Evolutionary conservation across 2,888 invertebrate genomes (phyloP).

Genomic region (Aspidiotus rigidus): DNA sequence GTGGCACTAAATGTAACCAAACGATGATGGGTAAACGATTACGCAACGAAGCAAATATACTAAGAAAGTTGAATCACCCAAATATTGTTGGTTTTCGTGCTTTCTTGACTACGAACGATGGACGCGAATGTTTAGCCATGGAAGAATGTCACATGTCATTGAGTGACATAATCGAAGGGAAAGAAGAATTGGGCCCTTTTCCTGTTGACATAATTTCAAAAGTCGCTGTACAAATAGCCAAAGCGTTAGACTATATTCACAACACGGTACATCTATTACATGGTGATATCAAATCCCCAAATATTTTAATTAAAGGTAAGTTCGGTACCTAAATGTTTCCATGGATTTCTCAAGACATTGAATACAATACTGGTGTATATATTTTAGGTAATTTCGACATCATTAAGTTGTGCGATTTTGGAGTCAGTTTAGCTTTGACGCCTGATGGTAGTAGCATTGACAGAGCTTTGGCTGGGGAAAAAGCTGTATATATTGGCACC

Average conservation of each 20-base stretch:
- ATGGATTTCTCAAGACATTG: neutral
- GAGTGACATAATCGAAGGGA: slow-evolving; percentile 63
- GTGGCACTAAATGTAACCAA: slow-evolving; percentile 43
- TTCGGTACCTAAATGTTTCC: neutral
- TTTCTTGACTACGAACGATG: slow-evolving; percentile 48
- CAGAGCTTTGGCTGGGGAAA: slow-evolving; percentile 44
- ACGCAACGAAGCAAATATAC: slow-evolving; percentile 60
- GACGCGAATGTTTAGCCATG: slow-evolving; percentile 61
- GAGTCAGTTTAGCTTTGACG: slow-evolving; percentile 63
- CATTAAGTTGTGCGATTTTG: slow-evolving; percentile 77
- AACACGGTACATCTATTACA: slow-evolving; percentile 61
- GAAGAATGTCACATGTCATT: slow-evolving; percentile 65
- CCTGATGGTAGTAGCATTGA: slow-evolving; percentile 47
- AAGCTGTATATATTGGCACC: slow-evolving; percentile 61
- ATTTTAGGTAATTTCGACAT: slow-evolving; percentile 54
- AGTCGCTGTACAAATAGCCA: slow-evolving; percentile 57
- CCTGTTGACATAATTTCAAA: slow-evolving; percentile 54
- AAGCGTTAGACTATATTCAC: slow-evolving; percentile 69
- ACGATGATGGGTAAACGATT: slow-evolving; percentile 50
- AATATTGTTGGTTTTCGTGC: slow-evolving; percentile 71
- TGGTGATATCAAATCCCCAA: slow-evolving; percentile 76
- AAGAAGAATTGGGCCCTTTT: slow-evolving; percentile 52
- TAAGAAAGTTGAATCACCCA: slow-evolving; percentile 62
- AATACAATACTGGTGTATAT: too few relatives aligned
- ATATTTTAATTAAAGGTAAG: slow-evolving; percentile 58